A percentile compares a stretch with the other conserved stretches of the same genome.
Conservation (phyloP, 2,888 invertebrate species). For the Caenorhabditis sp. region DNA sequence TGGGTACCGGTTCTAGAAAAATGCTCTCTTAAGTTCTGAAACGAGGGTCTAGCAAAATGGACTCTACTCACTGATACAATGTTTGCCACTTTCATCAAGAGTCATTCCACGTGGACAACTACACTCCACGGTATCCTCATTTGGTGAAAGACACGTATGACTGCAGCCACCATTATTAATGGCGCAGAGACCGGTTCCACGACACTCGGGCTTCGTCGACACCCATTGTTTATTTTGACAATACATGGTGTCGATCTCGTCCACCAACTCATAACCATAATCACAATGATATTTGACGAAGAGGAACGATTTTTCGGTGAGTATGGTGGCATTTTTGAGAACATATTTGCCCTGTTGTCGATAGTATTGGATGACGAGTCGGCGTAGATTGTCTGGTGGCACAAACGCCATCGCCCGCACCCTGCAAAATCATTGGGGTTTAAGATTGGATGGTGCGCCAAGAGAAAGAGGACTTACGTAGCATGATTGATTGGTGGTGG, state of each 20-base stretch:
- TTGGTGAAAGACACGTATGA: conserved; percentile 65
- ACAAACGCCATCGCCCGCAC: conserved; percentile 71
- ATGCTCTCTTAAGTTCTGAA: too few species aligned
- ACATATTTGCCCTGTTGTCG: conserved; percentile 63
- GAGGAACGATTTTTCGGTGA: conserved; percentile 60
- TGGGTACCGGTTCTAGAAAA: conserved; percentile 69
- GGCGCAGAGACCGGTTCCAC: conserved; percentile 65
- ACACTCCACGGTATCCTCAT: conserved; percentile 66
- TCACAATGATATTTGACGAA: conserved; percentile 70
- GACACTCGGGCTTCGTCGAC: conserved; percentile 62
- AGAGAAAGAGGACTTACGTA: too few species aligned
- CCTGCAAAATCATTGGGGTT: too few species aligned
- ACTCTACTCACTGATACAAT: conserved; percentile 62
- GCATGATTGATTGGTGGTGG: conserved; percentile 68
- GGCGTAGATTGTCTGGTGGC: conserved; percentile 68
- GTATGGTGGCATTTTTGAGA: conserved; percentile 60
- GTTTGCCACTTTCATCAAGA: conserved; percentile 62
- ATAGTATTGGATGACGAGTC: conserved; percentile 69
- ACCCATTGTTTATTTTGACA: conserved; percentile 68
- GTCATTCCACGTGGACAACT: conserved; percentile 68
- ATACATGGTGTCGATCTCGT: conserved; percentile 70
- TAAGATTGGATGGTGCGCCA: background rate
- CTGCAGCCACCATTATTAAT: conserved; percentile 68
- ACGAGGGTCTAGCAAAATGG: too few species aligned
- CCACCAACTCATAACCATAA: conserved; percentile 68